These are phyloP conservation scores for Gryllus longicercus DNA, from an alignment of 2,888 invertebrate genomes.

Conservation along the genomic window DNA sequence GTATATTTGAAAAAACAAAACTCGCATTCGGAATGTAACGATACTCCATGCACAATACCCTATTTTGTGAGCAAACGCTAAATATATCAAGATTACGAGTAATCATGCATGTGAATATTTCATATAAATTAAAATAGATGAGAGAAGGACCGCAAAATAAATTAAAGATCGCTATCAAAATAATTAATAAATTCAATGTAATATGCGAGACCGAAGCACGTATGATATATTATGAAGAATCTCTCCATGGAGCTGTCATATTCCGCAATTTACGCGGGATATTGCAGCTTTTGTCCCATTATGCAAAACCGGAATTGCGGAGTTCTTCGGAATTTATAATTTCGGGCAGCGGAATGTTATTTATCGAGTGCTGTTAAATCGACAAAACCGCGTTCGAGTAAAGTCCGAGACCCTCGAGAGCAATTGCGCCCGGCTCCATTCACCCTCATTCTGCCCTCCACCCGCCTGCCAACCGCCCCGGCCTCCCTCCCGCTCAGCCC, in stretches of 20 bases:
- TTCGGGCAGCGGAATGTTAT: not conserved
- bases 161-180: slow-evolving; percentile 17
- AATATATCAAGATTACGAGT: slow-evolving; percentile 17
- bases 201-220: not conserved
- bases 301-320: not conserved
- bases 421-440: too few relatives aligned
- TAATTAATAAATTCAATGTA: slow-evolving; percentile 17
- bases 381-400: not conserved
- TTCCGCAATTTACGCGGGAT: not conserved
- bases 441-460: too few relatives aligned
- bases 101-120: slow-evolving; percentile 17
- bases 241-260: slow-evolving; percentile 3
- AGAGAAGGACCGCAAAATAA: slow-evolving; percentile 6
- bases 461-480: too few relatives aligned
- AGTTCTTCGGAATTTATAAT: slow-evolving; percentile 17
- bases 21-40: not conserved
- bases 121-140: slow-evolving; percentile 3
- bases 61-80: not conserved
- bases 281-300: slow-evolving; percentile 6
- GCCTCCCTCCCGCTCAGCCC: too few relatives aligned
- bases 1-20: slow-evolving; percentile 9
- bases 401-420: too few relatives aligned
- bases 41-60: not conserved
- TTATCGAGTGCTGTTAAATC: not conserved
- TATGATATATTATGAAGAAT: slow-evolving; percentile 7